Evolutionary conservation across 2,113 vertebrate genomes (phyloP), one percentile per base, ranked within the genome.

Genomic region (human (Homo sapiens)): DNA sequence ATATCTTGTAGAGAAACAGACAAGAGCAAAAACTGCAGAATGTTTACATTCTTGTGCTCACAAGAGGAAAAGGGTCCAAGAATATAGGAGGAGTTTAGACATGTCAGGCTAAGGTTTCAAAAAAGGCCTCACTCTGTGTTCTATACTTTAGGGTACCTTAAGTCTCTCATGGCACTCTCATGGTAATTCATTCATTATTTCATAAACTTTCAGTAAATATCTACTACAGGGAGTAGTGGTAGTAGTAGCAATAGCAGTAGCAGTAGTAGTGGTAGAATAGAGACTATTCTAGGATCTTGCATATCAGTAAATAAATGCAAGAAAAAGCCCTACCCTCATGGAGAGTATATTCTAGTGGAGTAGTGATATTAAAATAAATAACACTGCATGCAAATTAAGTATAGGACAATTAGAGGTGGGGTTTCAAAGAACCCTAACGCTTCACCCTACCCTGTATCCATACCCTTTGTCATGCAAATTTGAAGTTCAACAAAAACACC

Each of bases 51-150:
- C 9, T 48, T 76, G 20, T 25, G 50, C 55, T 93, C 50, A 85
- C 6, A 97, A 96, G 30, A 97, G 25, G 81, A 94, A 93, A 95
- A 88, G 57, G n/a, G 78, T 81, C 32, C 50, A 88, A 80, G 64
- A 92, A 90, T 66, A 87, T 5, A 79, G 14, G 32, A 45, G 10
- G 22, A 52, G 59, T 73, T 96, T 86, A 87, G 70, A 93, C 14
- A 87, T 64, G 35, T 70, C 55, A 64, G 38, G 59, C 72, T 92
- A 75, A 89, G 68, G 13, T 93, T 94, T 88, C 59, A 81, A 18
- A 11, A 81, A 93, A 61, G 64, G 30, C 64, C 61, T 87, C 25
- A 35, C 16, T 83, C 68, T 40, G 40, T 43, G 80, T 57, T 73
- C 52, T 94, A 35, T 0, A 86, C 23, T 86, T n/a, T 5, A 64